Percentiles rank a stretch among this genome's conserved stretches.
These are phyloP conservation scores for Sphecodes monilicornis DNA, from an alignment of 2,888 invertebrate genomes.

Conservation along the genomic window DNA sequence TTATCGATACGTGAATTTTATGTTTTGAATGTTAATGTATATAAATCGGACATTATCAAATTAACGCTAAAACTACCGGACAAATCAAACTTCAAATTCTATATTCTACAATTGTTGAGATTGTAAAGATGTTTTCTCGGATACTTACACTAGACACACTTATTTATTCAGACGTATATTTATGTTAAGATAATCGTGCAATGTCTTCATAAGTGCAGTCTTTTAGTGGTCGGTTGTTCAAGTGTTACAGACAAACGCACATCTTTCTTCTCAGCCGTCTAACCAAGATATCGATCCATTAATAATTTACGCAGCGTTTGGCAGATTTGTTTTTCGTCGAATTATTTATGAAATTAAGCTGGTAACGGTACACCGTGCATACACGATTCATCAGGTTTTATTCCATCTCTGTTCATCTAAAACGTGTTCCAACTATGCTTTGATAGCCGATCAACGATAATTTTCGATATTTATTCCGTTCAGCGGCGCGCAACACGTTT, in stretches of 20 bases:
- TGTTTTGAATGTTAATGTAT: too few relatives aligned
- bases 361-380: conserved; percentile 32
- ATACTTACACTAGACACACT: too few relatives aligned
- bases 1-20: too few relatives aligned
- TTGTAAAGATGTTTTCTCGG: too few relatives aligned
- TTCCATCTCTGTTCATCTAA: conserved; percentile 7
- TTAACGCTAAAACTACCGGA: too few relatives aligned
- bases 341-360: conserved; percentile 20
- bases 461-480: conserved; percentile 28
- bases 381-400: not conserved
- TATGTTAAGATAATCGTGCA: too few relatives aligned
- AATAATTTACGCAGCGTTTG: not conserved
- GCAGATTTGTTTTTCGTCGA: not conserved
- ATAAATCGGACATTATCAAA: too few relatives aligned
- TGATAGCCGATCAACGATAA: conserved; percentile 18
- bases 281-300: not conserved
- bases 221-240: not conserved
- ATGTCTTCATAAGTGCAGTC: too few relatives aligned
- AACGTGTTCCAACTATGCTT: conserved; percentile 4
- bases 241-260: not conserved
- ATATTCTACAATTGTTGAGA: too few relatives aligned
- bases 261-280: not conserved
- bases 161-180: too few relatives aligned
- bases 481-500: not conserved
- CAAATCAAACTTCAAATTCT: too few relatives aligned